phyloP scores from a whole-genome alignment of 2,113 vertebrate genomes.

The Mionectes macconnelli region DNA sequence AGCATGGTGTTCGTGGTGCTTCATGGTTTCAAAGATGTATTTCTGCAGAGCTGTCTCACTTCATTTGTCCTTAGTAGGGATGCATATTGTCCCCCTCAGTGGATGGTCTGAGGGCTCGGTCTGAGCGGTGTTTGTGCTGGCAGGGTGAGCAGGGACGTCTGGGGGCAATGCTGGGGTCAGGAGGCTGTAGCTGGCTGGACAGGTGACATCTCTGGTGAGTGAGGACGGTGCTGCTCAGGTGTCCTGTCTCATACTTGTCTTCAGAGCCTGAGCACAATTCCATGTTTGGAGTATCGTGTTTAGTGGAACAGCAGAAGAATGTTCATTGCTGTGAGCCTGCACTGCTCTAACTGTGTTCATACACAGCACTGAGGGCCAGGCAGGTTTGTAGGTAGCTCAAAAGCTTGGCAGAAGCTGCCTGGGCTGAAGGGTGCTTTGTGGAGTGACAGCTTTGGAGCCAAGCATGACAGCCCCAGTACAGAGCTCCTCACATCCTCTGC shows the following conservation, averaged over 20 bases:
- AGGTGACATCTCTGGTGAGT: background rate
- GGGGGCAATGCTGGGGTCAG: background rate
- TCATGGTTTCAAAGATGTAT: background rate
- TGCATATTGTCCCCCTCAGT: background rate
- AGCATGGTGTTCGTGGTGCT: background rate
- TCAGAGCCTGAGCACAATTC: background rate
- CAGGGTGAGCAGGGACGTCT: background rate
- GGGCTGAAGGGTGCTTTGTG: background rate
- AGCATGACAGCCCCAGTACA: background rate
- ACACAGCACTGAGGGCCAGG: background rate
- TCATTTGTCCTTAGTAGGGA: background rate
- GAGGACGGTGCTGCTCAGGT: background rate
- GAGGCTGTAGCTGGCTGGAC: background rate
- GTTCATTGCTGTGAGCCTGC: background rate
- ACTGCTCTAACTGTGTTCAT: background rate
- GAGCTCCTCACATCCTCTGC: fast-evolving
- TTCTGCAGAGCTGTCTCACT: fast-evolving
- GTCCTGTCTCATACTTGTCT: background rate
- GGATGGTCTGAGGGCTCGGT: background rate
- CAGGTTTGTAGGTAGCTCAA: background rate
- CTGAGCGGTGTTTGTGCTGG: background rate
- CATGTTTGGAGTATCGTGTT: fast-evolving
- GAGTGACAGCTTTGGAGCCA: background rate
- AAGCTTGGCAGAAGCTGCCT: background rate
- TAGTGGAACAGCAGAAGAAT: background rate